Base-by-base conservation (phyloP, 2,888 invertebrate genomes). In the Synanthedon formicaeformis region DNA sequence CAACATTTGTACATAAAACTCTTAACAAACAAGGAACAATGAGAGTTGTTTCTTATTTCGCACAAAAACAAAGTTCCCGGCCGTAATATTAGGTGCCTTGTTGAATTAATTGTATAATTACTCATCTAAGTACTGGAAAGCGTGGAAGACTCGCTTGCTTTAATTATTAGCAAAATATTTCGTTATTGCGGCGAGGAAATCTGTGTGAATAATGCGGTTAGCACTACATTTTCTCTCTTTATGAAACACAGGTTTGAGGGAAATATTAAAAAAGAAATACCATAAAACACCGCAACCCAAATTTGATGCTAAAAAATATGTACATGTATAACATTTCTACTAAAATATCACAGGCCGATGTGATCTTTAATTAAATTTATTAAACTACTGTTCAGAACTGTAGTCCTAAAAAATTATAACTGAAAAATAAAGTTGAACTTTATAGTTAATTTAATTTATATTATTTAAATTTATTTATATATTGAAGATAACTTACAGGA, bases 31-130 rank as follows among this genome's bases (percentile, higher is more conserved):
- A 72, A 69, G 67, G 56, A 62, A 61, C 69, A 71, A 71, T 64
- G 65, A 64, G 64, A 70, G 68, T 75, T 78, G 76, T 76, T 76
- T 73, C 72, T 72, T 69, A 73, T 75, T 75, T 69, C 67, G 66
- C 63, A 68, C 67, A 67, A 72, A 74, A 79, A 75, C 74, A 76
- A 77, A 75, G 66, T 77, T 78, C 59, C 62, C 55, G 62, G 68
- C 34, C 63, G 67, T 73, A 70, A 74, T 69, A 77, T 74, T 69
- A 70, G 73, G 73, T 72, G 75, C 78, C 77, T 76, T 73, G 74
- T 75, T 77, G 73, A 76, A 79, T 79, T 80, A 78, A 81, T 81
- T 78, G 73, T 74, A 69, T 74, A 79, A 81, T 81, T 77, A 73
- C 70, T 78, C 75, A 75, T 73, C 70, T 45, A n/a, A 45, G 45